A percentile compares a stretch with the other conserved stretches of the same genome.
These are phyloP conservation scores for Mus musculus DNA, from an alignment of 2,113 vertebrate genomes.

Conservation along the genomic window GRCm39 chr10:20687001-20687500, in stretches of 20 bases:
- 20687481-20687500: neutral
- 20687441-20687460: neutral
- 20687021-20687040: too few relatives aligned
- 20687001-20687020: too few relatives aligned
- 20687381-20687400: constrained; percentile 10
- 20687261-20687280: neutral
- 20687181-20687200: neutral
- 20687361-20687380: constrained; percentile 23
- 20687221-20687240: neutral
- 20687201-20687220: neutral
- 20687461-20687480: neutral
- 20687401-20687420: neutral
- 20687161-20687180: neutral
- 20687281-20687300: constrained; percentile 22
- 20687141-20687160: neutral
- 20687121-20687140: neutral
- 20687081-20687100: too few relatives aligned
- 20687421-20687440: neutral
- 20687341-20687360: constrained; percentile 2
- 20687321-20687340: constrained; percentile 22
- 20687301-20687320: neutral
- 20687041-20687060: too few relatives aligned
- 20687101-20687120: too few relatives aligned
- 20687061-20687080: too few relatives aligned
- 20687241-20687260: neutral